phyloP scores from a whole-genome alignment of 2,797 vertebrate genomes.

The Eulemur rubriventer region DNA sequence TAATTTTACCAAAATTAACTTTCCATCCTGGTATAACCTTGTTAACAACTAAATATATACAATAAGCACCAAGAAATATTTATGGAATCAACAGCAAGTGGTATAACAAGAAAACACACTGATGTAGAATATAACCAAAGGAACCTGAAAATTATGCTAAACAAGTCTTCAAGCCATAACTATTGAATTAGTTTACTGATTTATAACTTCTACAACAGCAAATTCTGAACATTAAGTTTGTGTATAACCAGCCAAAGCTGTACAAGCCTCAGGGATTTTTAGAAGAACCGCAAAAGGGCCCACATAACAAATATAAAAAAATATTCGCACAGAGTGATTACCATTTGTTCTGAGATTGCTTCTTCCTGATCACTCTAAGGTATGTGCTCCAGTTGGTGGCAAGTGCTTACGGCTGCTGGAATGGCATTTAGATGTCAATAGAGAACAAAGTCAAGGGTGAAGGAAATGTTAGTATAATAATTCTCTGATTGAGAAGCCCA shows the following conservation, averaged over 20 bases:
- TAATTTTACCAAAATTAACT: conserved; percentile 2
- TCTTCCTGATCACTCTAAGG: neutral
- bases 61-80: neutral
- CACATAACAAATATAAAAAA: neutral
- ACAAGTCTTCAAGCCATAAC: neutral
- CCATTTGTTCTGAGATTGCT: neutral
- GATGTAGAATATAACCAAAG: neutral
- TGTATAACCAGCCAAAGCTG: neutral
- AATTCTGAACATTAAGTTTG: neutral
- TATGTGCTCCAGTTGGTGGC: neutral
- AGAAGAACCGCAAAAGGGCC: neutral
- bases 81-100: neutral
- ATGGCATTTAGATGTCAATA: neutral
- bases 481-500: neutral
- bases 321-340: neutral
- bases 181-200: neutral
- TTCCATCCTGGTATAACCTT: neutral
- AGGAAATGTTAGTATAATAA: neutral
- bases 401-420: neutral
- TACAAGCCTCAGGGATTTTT: neutral
- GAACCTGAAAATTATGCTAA: neutral
- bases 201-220: neutral
- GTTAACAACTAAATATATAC: neutral
- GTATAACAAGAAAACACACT: neutral
- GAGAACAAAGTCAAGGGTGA: neutral